A percentile compares a stretch with the other conserved stretches of the same genome.
These are phyloP conservation scores for Hippocampus kuda DNA, from an alignment of 2,797 vertebrate species.

Conservation along the genomic window DNA sequence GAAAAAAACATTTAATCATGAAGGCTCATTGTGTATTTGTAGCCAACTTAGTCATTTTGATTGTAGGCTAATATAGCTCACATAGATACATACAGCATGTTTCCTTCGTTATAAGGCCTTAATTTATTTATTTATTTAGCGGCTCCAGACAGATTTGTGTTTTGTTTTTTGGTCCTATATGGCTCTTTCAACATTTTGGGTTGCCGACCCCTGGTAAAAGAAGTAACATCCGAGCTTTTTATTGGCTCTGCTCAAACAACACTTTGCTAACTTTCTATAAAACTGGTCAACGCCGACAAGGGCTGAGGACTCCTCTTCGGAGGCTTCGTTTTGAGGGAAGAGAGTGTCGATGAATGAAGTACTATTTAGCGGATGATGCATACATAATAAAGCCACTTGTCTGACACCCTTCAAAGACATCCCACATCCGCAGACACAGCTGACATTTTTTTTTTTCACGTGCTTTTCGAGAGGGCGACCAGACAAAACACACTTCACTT, in stretches of 20 bases:
- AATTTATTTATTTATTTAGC: no score
- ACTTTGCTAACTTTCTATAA: conserved; percentile 39
- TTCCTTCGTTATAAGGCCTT: no score
- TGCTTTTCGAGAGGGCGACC: conserved; percentile 65
- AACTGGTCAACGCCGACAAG: conserved; percentile 31
- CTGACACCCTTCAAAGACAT: conserved; percentile 74
- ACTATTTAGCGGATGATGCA: conserved; percentile 73
- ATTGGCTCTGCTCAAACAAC: conserved; percentile 34
- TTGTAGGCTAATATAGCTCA: no score
- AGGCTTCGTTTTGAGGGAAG: conserved; percentile 62
- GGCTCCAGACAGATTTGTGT: no score
- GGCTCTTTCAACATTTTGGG: no score
- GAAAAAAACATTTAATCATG: no score
- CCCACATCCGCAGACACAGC: conserved; percentile 78
- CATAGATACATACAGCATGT: no score
- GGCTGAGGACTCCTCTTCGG: conserved; percentile 63
- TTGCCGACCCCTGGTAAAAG: no score
- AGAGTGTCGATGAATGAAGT: conserved; percentile 76
- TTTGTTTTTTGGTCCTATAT: no score
- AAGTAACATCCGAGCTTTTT: conserved; percentile 6
- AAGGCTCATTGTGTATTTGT: no score
- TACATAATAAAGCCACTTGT: conserved; percentile 73
- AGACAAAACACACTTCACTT: conserved; percentile 87
- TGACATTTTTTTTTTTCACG: conserved; percentile 63
- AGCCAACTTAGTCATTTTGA: no score